Evolutionary conservation across 2,797 vertebrate species (phyloP).

Genomic region (Crossoptilon crossoptilon): DNA sequence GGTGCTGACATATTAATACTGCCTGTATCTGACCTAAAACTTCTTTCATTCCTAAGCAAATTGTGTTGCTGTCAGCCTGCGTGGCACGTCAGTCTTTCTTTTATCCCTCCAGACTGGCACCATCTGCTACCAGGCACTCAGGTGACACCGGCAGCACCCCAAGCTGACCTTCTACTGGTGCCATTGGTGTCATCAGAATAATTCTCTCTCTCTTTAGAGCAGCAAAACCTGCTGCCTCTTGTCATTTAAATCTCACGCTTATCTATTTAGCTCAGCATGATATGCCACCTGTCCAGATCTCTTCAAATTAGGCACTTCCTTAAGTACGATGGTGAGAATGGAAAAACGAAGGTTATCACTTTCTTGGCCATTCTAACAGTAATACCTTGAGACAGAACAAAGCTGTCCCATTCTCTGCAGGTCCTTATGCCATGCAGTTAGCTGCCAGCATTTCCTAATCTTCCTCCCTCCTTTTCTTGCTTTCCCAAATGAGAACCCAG

Average conservation of each 20-base stretch:
- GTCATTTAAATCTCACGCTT: constrained; percentile 48
- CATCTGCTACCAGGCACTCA: not conserved
- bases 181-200: not conserved
- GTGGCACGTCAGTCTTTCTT: not conserved
- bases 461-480: not conserved
- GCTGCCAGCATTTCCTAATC: not conserved
- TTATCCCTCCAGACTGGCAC: not conserved
- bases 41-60: not conserved
- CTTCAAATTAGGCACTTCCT: constrained; percentile 7
- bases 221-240: constrained; percentile 38
- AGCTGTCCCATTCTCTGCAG: constrained; percentile 26
- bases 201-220: not conserved
- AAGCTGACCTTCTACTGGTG: constrained; percentile 10
- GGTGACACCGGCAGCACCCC: constrained; percentile 11
- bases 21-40: not conserved
- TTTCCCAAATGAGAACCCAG: not conserved
- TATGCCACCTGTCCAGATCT: constrained; percentile 18
- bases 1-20: rapidly evolving
- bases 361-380: not conserved
- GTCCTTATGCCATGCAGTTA: not conserved
- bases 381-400: constrained; percentile 27
- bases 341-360: not conserved
- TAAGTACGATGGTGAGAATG: not conserved
- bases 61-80: rapidly evolving
- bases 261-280: not conserved